These are phyloP conservation scores for Bacillus rossius DNA, from an alignment of 1,140 invertebrate genomes.

Conservation along the genomic window DNA sequence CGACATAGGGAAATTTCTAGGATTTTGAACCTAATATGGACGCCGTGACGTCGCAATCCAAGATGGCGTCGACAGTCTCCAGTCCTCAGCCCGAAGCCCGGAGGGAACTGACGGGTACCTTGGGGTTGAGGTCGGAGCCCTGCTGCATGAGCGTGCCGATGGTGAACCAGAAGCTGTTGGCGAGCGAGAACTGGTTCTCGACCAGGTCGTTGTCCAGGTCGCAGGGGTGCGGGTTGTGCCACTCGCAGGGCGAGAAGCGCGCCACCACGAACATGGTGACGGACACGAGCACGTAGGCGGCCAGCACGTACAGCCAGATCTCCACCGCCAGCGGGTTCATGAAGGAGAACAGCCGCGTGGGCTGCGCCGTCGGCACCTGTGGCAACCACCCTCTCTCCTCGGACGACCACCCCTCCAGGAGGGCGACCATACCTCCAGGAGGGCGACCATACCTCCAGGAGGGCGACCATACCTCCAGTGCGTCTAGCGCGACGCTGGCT, in stretches of 20 bases:
- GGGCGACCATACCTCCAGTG: too few relatives aligned
- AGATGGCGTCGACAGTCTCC: too few relatives aligned
- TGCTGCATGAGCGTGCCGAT: conserved; percentile 82
- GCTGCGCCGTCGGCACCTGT: conserved; percentile 62
- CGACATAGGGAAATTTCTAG: too few relatives aligned
- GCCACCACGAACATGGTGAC: conserved; percentile 81
- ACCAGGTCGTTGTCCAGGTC: conserved; percentile 52
- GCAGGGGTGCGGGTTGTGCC: conserved; percentile 71
- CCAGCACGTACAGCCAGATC: conserved; percentile 75
- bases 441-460: too few relatives aligned
- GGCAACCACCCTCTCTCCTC: conserved; percentile 4
- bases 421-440: too few relatives aligned
- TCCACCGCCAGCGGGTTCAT: conserved; percentile 80
- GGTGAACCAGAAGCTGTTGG: conserved; percentile 75
- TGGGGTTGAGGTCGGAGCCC: conserved; percentile 68
- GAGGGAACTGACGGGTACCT: conserved; percentile 45
- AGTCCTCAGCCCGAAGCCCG: too few relatives aligned
- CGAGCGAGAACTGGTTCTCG: conserved; percentile 61
- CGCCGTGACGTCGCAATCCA: too few relatives aligned
- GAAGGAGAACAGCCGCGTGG: conserved; percentile 78
- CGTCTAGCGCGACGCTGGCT: too few relatives aligned
- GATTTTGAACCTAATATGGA: too few relatives aligned
- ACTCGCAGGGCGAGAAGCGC: conserved; percentile 73
- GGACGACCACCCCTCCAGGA: too few relatives aligned
- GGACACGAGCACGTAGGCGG: conserved; percentile 70